Conservation (phyloP, 2,113 vertebrate genomes). For the Misgurnus mizolepis region DNA sequence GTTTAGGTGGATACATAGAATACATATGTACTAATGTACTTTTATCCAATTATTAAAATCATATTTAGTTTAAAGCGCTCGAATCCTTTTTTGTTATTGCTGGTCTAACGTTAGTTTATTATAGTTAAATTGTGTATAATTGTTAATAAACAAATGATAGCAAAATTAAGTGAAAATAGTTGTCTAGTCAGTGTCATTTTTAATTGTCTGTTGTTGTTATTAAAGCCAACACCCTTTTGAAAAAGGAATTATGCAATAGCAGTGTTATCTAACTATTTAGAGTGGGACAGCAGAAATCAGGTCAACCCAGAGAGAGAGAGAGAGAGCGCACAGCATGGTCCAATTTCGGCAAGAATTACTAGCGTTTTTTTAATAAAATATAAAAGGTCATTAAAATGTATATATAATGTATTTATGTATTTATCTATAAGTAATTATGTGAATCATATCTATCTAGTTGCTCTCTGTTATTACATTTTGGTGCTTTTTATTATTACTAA, state of each 20-base stretch:
- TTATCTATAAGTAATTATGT: neutral
- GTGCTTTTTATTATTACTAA: neutral
- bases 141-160: too few species aligned
- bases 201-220: too few species aligned
- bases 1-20: neutral
- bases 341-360: constrained; percentile 19
- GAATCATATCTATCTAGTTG: neutral
- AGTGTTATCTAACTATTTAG: constrained; percentile 72
- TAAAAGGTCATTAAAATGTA: neutral
- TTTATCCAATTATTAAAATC: too few species aligned
- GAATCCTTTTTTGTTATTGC: too few species aligned
- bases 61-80: too few species aligned
- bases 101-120: too few species aligned
- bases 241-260: constrained; percentile 70
- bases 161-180: too few species aligned
- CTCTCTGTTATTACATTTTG: neutral
- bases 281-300: constrained; percentile 64
- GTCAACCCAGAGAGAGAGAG: constrained; percentile 56
- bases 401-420: neutral
- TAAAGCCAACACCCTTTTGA: constrained; percentile 56
- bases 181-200: too few species aligned
- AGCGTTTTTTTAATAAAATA: neutral
- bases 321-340: constrained; percentile 39
- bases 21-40: neutral
- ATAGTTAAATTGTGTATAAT: too few species aligned